Evolutionary conservation across 92 coral and sea anemone genomes (phyloP).

Genomic region (Hydrozoanthus gracilis): DNA sequence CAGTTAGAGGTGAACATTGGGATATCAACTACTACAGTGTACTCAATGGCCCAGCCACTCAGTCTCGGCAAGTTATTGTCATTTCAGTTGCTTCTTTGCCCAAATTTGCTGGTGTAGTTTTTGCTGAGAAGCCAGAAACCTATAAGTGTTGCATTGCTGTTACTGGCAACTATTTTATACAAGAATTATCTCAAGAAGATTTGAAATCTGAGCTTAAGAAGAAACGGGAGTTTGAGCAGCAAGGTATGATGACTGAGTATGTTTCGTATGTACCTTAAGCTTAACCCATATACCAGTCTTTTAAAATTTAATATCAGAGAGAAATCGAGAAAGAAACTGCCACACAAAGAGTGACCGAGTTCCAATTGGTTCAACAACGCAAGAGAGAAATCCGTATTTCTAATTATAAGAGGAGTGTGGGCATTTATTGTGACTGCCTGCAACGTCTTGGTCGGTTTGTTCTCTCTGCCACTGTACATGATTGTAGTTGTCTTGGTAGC

Average conservation of each 20-base stretch:
- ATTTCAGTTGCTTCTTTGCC: constrained; percentile 9
- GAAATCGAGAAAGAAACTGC: too few species aligned
- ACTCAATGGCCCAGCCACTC: not conserved
- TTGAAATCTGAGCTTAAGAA: not conserved
- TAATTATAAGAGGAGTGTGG: too few species aligned
- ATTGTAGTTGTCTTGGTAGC: too few species aligned
- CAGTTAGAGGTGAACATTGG: constrained; percentile 12
- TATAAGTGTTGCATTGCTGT: not conserved
- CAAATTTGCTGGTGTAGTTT: constrained; percentile 12
- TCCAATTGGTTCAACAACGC: too few species aligned
- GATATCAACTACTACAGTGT: not conserved
- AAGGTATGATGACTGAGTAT: not conserved
- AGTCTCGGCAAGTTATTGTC: not conserved
- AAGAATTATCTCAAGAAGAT: not conserved
- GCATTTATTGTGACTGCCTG: too few species aligned
- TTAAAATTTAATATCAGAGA: too few species aligned
- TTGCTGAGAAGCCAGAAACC: not conserved
- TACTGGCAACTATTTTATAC: not conserved
- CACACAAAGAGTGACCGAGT: too few species aligned
- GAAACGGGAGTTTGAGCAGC: not conserved
- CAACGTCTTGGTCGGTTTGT: too few species aligned
- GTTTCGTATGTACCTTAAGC: too few species aligned
- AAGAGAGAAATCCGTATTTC: too few species aligned
- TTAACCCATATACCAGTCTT: too few species aligned
- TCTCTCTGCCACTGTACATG: too few species aligned